phyloP scores from a whole-genome alignment of 2,888 invertebrate species.

The Tricholauxania praeusta region DNA sequence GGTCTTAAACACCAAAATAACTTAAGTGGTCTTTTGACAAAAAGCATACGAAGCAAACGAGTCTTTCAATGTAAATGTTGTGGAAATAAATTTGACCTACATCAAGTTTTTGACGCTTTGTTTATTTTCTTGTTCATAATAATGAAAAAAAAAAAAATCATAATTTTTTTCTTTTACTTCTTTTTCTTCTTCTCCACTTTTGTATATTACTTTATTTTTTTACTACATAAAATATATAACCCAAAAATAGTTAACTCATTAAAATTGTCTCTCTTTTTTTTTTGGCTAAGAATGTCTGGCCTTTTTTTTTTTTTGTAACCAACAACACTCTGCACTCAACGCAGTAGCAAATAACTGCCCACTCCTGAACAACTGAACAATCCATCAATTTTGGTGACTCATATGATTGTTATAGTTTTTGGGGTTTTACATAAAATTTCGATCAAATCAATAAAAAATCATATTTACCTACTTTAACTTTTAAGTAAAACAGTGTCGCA shows the following conservation, averaged over 20 bases:
- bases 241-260: too few species aligned
- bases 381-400: background rate
- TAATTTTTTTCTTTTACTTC: background rate
- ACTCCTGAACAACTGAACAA: background rate
- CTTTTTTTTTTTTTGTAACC: background rate
- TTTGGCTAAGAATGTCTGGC: background rate
- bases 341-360: background rate
- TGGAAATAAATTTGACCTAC: constrained; percentile 56
- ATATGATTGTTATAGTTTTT: background rate
- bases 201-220: background rate
- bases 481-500: too few species aligned
- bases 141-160: too few species aligned
- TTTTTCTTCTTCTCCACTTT: background rate
- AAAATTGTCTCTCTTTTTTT: too few species aligned
- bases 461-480: too few species aligned
- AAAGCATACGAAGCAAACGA: too few species aligned
- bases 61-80: too few species aligned
- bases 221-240: background rate
- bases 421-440: too few species aligned
- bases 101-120: constrained; percentile 61
- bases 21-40: too few species aligned
- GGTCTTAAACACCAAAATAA: too few species aligned
- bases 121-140: background rate
- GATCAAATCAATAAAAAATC: too few species aligned
- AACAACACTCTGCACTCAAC: background rate